Conservation (phyloP, 2,888 invertebrate genomes). For the Netelia virgata region DNA sequence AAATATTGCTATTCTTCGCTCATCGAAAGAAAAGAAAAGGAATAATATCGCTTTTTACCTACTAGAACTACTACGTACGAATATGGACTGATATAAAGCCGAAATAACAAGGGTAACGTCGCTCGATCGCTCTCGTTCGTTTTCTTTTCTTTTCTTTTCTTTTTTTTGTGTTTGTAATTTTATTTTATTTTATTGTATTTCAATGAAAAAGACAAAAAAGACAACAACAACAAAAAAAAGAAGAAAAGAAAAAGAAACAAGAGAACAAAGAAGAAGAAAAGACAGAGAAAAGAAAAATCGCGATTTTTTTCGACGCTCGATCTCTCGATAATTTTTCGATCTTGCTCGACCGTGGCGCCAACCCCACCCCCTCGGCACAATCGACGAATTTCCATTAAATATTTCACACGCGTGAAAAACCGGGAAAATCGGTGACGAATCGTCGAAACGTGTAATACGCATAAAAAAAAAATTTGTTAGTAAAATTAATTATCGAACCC, state of each 20-base stretch:
- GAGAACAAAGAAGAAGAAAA: neutral
- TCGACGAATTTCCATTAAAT: neutral
- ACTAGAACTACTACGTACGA: conserved; percentile 63
- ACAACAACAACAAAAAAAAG: no score
- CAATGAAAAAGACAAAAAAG: no score
- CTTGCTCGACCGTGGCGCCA: neutral
- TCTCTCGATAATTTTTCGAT: neutral
- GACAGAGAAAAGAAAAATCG: conserved; percentile 22
- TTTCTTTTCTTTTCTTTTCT: neutral
- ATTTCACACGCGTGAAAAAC: neutral
- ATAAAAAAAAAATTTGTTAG: neutral
- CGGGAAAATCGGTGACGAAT: neutral
- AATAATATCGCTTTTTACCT: conserved; percentile 62
- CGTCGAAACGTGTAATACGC: neutral
- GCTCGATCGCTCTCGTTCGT: conserved; percentile 21
- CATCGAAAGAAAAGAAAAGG: conserved; percentile 31
- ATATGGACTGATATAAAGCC: conserved; percentile 59
- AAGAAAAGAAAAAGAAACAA: conserved; percentile 7
- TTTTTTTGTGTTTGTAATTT: no score
- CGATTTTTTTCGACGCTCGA: neutral
- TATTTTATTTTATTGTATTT: no score
- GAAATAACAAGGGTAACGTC: conserved; percentile 43
- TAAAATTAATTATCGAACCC: neutral
- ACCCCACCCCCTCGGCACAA: neutral
- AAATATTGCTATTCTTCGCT: conserved; percentile 44